Conservation (phyloP, 2,888 invertebrate species). For the Drosophila koepferae region DNA sequence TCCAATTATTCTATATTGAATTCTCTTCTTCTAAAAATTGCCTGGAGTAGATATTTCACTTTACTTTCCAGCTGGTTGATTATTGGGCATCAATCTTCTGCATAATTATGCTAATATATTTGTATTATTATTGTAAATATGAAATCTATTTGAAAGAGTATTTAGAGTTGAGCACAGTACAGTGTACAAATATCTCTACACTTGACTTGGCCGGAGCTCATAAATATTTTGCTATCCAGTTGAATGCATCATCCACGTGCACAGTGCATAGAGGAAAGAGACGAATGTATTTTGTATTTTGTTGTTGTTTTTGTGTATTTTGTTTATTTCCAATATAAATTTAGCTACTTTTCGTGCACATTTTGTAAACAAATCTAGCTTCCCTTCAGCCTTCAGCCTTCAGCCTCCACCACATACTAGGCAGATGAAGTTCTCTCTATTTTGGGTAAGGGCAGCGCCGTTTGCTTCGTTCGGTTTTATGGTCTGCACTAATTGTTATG, state of each 20-base stretch:
- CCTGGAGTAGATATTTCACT: not conserved
- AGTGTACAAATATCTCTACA: constrained; percentile 2
- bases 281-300: constrained; percentile 22
- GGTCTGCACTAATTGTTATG: constrained; percentile 74
- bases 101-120: not conserved
- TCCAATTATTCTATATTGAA: not conserved
- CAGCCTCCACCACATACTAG: constrained; percentile 1
- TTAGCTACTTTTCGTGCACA: constrained; percentile 76
- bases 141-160: not conserved
- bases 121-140: not conserved
- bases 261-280: constrained; percentile 26
- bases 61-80: not conserved
- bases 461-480: constrained; percentile 46
- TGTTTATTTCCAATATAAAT: constrained; percentile 79
- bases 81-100: not conserved
- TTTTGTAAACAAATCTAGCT: constrained; percentile 60
- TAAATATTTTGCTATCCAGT: constrained; percentile 41
- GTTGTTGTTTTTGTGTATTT: constrained; percentile 21
- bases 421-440: constrained; percentile 10
- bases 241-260: constrained; percentile 64
- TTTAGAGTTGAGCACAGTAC: not conserved
- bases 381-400: constrained; percentile 18
- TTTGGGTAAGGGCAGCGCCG: constrained; percentile 10
- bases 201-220: constrained; percentile 42
- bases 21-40: not conserved